These are phyloP conservation scores for Hymenopus coronatus DNA, from an alignment of 2,888 invertebrate genomes.

Conservation along the genomic window DNA sequence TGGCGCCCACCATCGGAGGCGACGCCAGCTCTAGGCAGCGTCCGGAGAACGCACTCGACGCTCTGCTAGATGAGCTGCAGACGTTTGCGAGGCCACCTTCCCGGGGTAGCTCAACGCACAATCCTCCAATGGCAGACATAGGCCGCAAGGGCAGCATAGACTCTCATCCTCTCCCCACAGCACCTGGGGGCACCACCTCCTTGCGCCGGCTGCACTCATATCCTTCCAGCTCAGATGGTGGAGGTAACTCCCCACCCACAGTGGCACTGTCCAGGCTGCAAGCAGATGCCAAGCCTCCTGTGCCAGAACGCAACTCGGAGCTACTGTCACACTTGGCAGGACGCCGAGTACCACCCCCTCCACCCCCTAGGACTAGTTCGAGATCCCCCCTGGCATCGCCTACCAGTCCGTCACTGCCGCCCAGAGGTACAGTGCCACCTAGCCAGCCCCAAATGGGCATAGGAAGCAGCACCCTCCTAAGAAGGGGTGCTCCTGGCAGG, in stretches of 20 bases:
- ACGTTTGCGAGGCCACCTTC: conserved; percentile 74
- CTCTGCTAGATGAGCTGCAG: conserved; percentile 90
- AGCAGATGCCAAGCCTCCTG: conserved; percentile 63
- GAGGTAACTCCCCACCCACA: conserved; percentile 73
- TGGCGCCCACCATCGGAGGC: conserved; percentile 58
- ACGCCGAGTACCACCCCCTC: conserved; percentile 82
- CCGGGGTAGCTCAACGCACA: conserved; percentile 40
- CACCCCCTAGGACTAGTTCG: conserved; percentile 87
- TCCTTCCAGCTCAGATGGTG: conserved; percentile 76
- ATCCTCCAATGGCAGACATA: conserved; percentile 53
- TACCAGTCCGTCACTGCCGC: conserved; percentile 67
- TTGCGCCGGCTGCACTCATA: conserved; percentile 78
- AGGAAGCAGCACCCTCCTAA: conserved; percentile 41
- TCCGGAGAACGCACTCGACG: conserved; percentile 96
- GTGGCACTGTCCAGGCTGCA: conserved; percentile 54
- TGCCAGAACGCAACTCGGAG: conserved; percentile 79
- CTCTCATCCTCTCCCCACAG: conserved; percentile 41
- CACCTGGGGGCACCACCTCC: conserved; percentile 46
- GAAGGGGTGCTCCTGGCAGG: conserved; percentile 45
- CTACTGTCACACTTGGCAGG: conserved; percentile 68
- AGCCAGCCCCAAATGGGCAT: conserved; percentile 35
- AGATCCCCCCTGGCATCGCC: conserved; percentile 85
- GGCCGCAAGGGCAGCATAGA: conserved; percentile 56
- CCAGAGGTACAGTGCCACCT: conserved; percentile 45
- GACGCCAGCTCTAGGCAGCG: conserved; percentile 52